Percentiles rank a stretch among this genome's conserved stretches.
Conservation (phyloP, 64 coral and sea anemone genomes). For the Porites lutea region DNA sequence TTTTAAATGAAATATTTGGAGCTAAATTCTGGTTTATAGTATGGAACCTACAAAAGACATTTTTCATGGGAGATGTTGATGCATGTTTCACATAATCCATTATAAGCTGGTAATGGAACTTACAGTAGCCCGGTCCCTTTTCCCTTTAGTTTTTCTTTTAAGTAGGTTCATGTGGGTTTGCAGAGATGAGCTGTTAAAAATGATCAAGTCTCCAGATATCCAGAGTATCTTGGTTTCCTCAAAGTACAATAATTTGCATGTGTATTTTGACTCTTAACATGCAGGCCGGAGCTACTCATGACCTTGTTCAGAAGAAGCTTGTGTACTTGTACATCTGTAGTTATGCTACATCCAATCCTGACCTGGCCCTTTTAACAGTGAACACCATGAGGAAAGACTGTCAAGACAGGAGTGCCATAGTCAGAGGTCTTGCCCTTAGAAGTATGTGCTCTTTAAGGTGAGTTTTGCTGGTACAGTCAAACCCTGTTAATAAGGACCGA, state of each 20-base stretch:
- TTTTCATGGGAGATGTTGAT: too few relatives aligned
- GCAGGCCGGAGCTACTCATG: slow-evolving; percentile 91
- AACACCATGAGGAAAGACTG: slow-evolving; percentile 92
- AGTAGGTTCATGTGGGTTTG: too few relatives aligned
- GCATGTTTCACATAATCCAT: too few relatives aligned
- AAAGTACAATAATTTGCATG: neutral
- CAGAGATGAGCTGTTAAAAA: too few relatives aligned
- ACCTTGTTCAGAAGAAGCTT: slow-evolving; percentile 97
- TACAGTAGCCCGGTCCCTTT: too few relatives aligned
- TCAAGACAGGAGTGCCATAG: slow-evolving; percentile 90
- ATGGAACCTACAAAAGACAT: too few relatives aligned
- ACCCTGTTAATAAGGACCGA: neutral
- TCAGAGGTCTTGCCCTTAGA: slow-evolving; percentile 95
- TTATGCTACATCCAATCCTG: slow-evolving; percentile 89
- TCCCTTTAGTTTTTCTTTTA: too few relatives aligned
- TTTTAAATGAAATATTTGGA: too few relatives aligned
- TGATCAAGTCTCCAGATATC: too few relatives aligned
- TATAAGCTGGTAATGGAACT: too few relatives aligned
- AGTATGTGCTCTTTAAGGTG: slow-evolving; percentile 98
- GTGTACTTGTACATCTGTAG: slow-evolving; percentile 94
- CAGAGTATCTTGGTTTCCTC: too few relatives aligned
- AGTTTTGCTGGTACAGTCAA: neutral
- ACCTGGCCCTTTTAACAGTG: slow-evolving; percentile 87
- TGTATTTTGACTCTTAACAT: neutral
- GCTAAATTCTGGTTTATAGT: too few relatives aligned